These are phyloP conservation scores for Atlantisia rogersi DNA, from an alignment of 2,113 vertebrate species.

Conservation along the genomic window DNA sequence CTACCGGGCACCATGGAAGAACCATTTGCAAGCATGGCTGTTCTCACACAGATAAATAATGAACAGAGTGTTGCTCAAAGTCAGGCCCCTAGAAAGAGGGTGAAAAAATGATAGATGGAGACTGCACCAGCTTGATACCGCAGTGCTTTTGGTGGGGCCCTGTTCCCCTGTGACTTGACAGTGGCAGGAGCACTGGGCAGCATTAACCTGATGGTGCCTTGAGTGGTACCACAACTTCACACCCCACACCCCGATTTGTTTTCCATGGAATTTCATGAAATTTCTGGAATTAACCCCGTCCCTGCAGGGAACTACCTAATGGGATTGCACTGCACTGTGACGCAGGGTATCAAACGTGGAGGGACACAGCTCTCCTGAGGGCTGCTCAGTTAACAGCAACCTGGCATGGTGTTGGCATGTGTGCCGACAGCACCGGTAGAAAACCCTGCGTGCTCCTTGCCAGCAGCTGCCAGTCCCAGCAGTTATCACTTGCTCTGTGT, in stretches of 20 bases:
- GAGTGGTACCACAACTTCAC: background rate
- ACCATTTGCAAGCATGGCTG: background rate
- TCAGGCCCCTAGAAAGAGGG: background rate
- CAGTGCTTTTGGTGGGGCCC: background rate
- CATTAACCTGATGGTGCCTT: accelerated
- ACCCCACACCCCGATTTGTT: background rate
- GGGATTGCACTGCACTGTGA: background rate
- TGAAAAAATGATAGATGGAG: accelerated
- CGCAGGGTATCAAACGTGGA: accelerated
- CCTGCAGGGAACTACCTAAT: background rate
- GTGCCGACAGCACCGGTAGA: accelerated
- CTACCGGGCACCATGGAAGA: background rate
- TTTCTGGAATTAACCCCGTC: accelerated
- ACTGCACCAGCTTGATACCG: background rate
- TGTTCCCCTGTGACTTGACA: background rate
- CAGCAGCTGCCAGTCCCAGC: background rate
- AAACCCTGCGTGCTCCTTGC: accelerated
- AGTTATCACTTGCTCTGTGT: accelerated
- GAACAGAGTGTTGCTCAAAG: background rate
- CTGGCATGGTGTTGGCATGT: accelerated
- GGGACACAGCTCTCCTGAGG: accelerated
- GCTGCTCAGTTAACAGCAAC: background rate
- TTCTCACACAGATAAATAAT: background rate
- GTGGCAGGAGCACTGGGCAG: background rate
- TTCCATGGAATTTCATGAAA: background rate